These are phyloP conservation scores for Eulithis prunata DNA, from an alignment of 2,888 invertebrate genomes.

Conservation along the genomic window DNA sequence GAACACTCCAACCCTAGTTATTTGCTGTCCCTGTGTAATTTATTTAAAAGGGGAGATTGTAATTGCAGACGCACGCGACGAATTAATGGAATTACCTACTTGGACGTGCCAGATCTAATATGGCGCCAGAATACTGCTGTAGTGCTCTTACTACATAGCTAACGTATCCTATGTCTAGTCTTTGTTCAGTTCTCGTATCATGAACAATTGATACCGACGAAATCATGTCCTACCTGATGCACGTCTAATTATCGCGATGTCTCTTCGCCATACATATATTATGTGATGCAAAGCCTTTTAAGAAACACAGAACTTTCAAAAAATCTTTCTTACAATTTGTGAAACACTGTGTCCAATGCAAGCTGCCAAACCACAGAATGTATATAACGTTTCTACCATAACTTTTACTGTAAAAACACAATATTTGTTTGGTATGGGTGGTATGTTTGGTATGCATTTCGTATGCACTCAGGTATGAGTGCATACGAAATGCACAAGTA, in stretches of 20 bases:
- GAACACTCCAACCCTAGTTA: conserved; percentile 30
- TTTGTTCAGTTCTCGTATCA: neutral
- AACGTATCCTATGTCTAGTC: conserved; percentile 8
- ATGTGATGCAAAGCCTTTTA: too few species aligned
- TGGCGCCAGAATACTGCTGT: neutral
- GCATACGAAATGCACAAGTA: conserved; percentile 6
- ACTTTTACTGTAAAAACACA: neutral
- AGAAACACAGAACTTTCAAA: neutral
- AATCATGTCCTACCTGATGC: neutral
- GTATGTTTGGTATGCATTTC: too few species aligned
- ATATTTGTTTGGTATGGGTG: neutral
- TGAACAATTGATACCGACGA: neutral
- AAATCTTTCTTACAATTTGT: neutral
- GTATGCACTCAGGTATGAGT: neutral
- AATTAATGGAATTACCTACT: conserved; percentile 48
- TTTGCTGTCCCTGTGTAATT: conserved; percentile 49
- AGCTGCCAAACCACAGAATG: neutral
- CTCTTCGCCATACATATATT: neutral
- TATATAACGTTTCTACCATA: neutral
- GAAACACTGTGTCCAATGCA: neutral
- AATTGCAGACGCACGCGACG: conserved; percentile 42
- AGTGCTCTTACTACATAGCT: neutral
- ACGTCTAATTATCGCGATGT: neutral
- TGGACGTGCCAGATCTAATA: conserved; percentile 32
- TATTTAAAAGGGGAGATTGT: conserved; percentile 51